Base-by-base conservation (phyloP, 2,113 vertebrate genomes). In the Oreocharis arfaki region DNA sequence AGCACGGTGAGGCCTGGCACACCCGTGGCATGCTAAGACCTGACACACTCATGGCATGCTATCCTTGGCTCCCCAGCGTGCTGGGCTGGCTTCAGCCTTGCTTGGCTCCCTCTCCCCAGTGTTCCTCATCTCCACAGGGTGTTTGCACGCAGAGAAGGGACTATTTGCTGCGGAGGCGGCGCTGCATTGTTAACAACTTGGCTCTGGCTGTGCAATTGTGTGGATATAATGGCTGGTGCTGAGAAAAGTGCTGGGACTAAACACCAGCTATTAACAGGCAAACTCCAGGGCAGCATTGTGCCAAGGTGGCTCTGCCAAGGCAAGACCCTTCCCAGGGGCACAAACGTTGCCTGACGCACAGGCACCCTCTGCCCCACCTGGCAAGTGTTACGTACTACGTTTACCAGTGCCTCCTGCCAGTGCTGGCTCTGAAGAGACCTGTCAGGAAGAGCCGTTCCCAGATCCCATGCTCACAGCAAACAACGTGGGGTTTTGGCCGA, bases 141-240 rank as follows among this genome's bases (percentile, higher is more conserved):
- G 22, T 17, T 56, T 28, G 18, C 52, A 52, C 0, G 18, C 14
- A 12, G 21, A 18, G 75, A 76, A 71, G 60, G 89, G 85, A 77
- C 93, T 64, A 41, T 64, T 91, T 84, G 78, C 69, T 39, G n/a
- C 7, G 42, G 81, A 68, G 93, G 85, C 16, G 14, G 69, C 16
- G 26, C 73, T 2, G 61, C 87, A 94, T 93, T 96, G 96, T 96
- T 89, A 70, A 90, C 41, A 28, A 68, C 42, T 97, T 97, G 97
- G 97, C 98, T 91, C 65, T 3, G 18, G 59, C 77, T 65, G 21
- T 33, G 46, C 93, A 44, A 96, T 97, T 96, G 97, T 97, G 91
- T 88, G 84, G 61, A 67, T 41, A 90, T 90, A 96, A 96, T 73
- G 71, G 93, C 89, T 78, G 53, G 78, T 89, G 94, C 68, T 57